These are phyloP conservation scores for Coptodon bakossiorum DNA, from an alignment of 2,113 vertebrate species.

Conservation along the genomic window DNA sequence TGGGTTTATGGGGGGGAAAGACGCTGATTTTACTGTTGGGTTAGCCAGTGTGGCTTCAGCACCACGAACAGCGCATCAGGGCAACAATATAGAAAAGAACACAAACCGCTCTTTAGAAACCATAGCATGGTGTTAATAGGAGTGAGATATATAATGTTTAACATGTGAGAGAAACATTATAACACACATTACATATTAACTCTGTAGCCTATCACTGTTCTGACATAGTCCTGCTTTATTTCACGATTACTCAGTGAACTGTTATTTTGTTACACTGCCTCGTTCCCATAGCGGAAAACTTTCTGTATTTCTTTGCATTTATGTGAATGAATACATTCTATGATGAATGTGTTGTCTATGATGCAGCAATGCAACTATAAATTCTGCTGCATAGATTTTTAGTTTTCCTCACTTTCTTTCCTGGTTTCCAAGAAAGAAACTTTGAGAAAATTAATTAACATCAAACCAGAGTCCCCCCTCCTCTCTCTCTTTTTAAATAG, in stretches of 20 bases:
- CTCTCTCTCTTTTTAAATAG: not conserved
- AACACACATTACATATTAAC: not conserved
- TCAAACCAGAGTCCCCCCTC: not conserved
- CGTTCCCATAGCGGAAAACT: not conserved
- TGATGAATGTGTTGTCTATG: not conserved
- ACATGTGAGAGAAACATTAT: not conserved
- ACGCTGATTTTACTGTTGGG: not conserved
- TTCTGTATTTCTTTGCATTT: not conserved
- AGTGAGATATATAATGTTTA: not conserved
- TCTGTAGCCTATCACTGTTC: not conserved
- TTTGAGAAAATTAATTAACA: not conserved
- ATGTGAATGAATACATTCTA: not conserved
- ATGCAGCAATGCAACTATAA: not conserved
- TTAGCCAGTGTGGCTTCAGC: not conserved
- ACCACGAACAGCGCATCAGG: not conserved
- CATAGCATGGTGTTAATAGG: not conserved
- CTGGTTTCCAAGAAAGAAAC: not conserved
- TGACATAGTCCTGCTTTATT: not conserved
- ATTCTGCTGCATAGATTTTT: not conserved
- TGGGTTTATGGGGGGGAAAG: not conserved
- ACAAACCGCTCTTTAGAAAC: not conserved
- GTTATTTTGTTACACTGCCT: not conserved
- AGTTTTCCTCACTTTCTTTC: not conserved
- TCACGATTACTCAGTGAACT: not conserved
- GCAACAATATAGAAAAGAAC: not conserved